phyloP scores from a whole-genome alignment of 2,888 invertebrate genomes.

The Eutolmus rufibarbis region DNA sequence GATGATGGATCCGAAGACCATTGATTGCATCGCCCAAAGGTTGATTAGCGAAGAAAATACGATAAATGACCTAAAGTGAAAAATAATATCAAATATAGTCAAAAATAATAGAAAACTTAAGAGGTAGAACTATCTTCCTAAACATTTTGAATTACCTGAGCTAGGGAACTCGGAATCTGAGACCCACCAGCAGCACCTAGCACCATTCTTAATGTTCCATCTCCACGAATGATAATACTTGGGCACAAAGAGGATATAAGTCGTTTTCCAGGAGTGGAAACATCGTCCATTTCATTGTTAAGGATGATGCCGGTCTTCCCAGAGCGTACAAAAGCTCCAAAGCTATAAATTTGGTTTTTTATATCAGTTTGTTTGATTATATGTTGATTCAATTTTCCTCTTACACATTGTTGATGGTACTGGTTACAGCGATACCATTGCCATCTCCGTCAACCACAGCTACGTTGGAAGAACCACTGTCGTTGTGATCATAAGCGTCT shows the following conservation, averaged over 20 bases:
- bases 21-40: slow-evolving; percentile 73
- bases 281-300: slow-evolving; percentile 97
- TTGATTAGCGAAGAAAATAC: slow-evolving; percentile 71
- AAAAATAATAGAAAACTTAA: no score
- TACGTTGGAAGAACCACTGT: slow-evolving; percentile 90
- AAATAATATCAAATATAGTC: no score
- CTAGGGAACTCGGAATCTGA: slow-evolving; percentile 84
- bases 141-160: slow-evolving; percentile 64
- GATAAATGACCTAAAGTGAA: slow-evolving; percentile 56
- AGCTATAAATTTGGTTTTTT: slow-evolving; percentile 65
- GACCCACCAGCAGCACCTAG: slow-evolving; percentile 91
- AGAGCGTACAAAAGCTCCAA: slow-evolving; percentile 82
- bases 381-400: slow-evolving; percentile 61
- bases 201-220: slow-evolving; percentile 71
- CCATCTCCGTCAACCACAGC: slow-evolving; percentile 84
- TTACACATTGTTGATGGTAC: slow-evolving; percentile 78
- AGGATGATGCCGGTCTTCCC: slow-evolving; percentile 83
- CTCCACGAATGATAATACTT: slow-evolving; percentile 73
- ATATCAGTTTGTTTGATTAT: neutral
- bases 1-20: slow-evolving; percentile 83
- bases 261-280: slow-evolving; percentile 84
- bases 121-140: neutral
- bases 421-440: slow-evolving; percentile 88
- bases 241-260: slow-evolving; percentile 94
- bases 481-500: slow-evolving; percentile 62